phyloP scores from a whole-genome alignment of 92 coral and sea anemone species.

The Zoanthus sansibaricus region DNA sequence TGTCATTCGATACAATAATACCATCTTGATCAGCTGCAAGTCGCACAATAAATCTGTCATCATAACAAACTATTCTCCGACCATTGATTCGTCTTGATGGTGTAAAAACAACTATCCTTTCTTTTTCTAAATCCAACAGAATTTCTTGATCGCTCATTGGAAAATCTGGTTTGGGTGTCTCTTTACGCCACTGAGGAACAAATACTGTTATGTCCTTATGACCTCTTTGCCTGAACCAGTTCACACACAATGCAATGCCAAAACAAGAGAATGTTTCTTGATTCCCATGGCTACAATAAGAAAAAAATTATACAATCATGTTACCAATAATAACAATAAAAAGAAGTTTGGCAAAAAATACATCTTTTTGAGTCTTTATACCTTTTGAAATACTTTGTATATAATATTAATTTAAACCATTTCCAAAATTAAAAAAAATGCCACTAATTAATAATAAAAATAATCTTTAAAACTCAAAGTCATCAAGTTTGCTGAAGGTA shows the following conservation, averaged over 20 bases:
- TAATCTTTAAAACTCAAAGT: no score
- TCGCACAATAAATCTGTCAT: slow-evolving; percentile 89
- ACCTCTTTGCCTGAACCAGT: slow-evolving; percentile 87
- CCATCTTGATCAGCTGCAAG: slow-evolving; percentile 97
- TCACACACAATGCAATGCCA: slow-evolving; percentile 93
- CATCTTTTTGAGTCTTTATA: neutral
- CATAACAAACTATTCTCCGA: slow-evolving; percentile 95
- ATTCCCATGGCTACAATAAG: slow-evolving; percentile 84
- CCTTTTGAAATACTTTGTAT: no score
- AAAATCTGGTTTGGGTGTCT: slow-evolving; percentile 81
- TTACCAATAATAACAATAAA: neutral
- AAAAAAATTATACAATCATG: neutral
- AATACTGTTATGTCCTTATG: slow-evolving; percentile 97
- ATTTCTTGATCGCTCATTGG: slow-evolving; percentile 90
- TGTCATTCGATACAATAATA: slow-evolving; percentile 92
- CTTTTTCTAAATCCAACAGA: slow-evolving; percentile 80
- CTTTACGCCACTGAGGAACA: slow-evolving; percentile 98
- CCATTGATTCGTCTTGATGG: slow-evolving; percentile 98
- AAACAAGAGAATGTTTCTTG: slow-evolving; percentile 87
- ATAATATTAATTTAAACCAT: no score
- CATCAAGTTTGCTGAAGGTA: no score
- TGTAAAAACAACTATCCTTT: slow-evolving; percentile 82
- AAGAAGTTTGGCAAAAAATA: neutral
- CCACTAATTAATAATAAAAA: no score
- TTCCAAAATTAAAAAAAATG: no score